A percentile compares a stretch with the other conserved stretches of the same genome.
Conservation (phyloP, 1,140 invertebrate genomes). For the Eriocheir sinensis region DNA sequence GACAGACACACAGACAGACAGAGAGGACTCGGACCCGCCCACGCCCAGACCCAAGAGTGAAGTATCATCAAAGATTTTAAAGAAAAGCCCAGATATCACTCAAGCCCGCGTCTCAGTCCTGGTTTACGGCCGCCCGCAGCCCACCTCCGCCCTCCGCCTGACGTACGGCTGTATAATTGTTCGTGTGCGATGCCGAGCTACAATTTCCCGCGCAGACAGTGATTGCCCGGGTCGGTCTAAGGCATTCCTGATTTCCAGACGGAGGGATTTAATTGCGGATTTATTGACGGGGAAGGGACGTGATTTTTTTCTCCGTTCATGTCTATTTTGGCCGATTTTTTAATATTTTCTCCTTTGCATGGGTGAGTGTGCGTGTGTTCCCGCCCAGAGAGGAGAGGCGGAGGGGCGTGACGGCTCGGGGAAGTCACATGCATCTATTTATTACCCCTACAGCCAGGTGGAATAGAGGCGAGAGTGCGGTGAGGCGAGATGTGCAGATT, state of each 20-base stretch:
- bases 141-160: conserved; percentile 5
- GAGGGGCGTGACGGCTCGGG: neutral
- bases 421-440: too few relatives aligned
- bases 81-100: conserved; percentile 16
- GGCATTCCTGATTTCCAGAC: conserved; percentile 55
- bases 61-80: conserved; percentile 6
- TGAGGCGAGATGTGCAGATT: too few relatives aligned
- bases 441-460: neutral
- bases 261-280: conserved; percentile 58
- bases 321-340: neutral
- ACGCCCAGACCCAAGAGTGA: neutral
- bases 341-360: conserved; percentile 33
- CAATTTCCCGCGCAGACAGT: conserved; percentile 43
- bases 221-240: conserved; percentile 54
- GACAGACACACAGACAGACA: too few relatives aligned
- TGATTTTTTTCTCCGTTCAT: conserved; percentile 23
- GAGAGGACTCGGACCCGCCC: conserved; percentile 4
- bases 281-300: conserved; percentile 55
- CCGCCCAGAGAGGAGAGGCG: neutral
- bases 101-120: conserved; percentile 30
- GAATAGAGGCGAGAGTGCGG: neutral
- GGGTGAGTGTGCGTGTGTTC: conserved; percentile 36
- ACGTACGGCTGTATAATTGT: conserved; percentile 60
- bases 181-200: conserved; percentile 48
- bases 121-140: neutral